A percentile compares a stretch with the other conserved stretches of the same genome.
Evolutionary conservation across 2,888 invertebrate species (phyloP).

Genomic region (Coelinius sp.): DNA sequence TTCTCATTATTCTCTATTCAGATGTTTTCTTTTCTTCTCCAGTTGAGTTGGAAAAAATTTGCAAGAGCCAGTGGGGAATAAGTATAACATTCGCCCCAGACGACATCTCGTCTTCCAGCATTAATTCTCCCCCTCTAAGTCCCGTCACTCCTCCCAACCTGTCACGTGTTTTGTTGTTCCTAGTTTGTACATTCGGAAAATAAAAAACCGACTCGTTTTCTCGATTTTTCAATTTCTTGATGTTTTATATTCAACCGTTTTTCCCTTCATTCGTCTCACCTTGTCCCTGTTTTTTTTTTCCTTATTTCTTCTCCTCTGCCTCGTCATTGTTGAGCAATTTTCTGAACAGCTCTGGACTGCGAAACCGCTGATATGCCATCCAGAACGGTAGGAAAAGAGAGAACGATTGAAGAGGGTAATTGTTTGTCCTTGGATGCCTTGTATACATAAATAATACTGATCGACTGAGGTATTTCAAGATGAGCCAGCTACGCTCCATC

Average conservation of each 20-base stretch:
- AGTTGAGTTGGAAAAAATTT: too few relatives aligned
- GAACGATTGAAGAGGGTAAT: constrained; percentile 7
- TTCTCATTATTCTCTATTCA: too few relatives aligned
- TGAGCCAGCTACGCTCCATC: constrained; percentile 9
- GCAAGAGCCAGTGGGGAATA: not conserved
- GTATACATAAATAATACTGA: not conserved
- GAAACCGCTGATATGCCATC: constrained; percentile 45
- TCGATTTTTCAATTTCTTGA: constrained; percentile 9
- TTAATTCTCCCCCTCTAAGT: not conserved
- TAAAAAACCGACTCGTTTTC: not conserved
- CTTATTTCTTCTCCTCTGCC: constrained; percentile 40
- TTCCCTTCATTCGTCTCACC: not conserved
- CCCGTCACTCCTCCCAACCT: constrained; percentile 2
- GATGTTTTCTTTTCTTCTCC: too few relatives aligned
- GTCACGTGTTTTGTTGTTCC: constrained; percentile 17
- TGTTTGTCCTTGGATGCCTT: constrained; percentile 28
- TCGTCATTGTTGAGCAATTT: constrained; percentile 52
- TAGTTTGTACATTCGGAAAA: not conserved
- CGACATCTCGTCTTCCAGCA: constrained; percentile 15
- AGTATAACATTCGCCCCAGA: not conserved
- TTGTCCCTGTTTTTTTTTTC: constrained; percentile 7
- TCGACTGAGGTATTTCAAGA: constrained; percentile 39
- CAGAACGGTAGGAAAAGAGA: constrained; percentile 6
- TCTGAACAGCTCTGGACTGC: constrained; percentile 48
- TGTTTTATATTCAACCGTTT: constrained; percentile 1